Base-by-base conservation (phyloP, 1,140 invertebrate species). In the Chironomus striatipennis region DNA sequence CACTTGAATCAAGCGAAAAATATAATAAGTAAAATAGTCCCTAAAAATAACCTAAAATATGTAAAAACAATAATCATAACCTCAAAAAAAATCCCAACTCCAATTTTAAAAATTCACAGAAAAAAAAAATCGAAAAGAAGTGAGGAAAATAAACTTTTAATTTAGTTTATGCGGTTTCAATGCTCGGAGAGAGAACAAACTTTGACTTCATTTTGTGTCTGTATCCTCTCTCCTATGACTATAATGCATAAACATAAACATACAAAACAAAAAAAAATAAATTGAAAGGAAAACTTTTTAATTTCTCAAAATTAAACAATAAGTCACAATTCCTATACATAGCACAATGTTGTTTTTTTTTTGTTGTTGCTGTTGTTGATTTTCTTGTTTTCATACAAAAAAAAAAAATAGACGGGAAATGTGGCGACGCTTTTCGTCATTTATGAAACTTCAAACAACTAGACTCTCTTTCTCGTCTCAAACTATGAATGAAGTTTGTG, bases 241-340 rank as follows among this genome's bases (percentile, higher is more conserved):
- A 12, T 57, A 15, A 15, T 57, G 12, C 47, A 57, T 34, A 34
- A 34, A 34, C 5, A 34, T 34, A n/a, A n/a, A 34, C 24, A 34
- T 34, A 34, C 24, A 5, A 34, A 34, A 34, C 5, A 34, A 2
- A 34, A 34, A 34, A 2, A 34, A 34, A n/a, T n/a, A n/a, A 34
- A 34, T 34, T 34, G 24, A 34, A 57, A 18, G 20, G 9, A 20
- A 70, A 70, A 70, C 65, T 70, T 70, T 70, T 70, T 70, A 70
- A 70, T 70, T 70, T 70, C 65, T 70, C 65, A 21, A 57, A 70
- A 70, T 70, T 70, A 70, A 70, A 70, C 65, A 20, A 70, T 70
- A 70, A 70, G 65, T 70, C 65, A 70, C 17, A 70, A 21, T 70
- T 70, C 65, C 65, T 20, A 17, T 70, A 18, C 24, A 34, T 34